Conservation (phyloP, 2,113 vertebrate genomes). For the Gambusia affinis region DNA sequence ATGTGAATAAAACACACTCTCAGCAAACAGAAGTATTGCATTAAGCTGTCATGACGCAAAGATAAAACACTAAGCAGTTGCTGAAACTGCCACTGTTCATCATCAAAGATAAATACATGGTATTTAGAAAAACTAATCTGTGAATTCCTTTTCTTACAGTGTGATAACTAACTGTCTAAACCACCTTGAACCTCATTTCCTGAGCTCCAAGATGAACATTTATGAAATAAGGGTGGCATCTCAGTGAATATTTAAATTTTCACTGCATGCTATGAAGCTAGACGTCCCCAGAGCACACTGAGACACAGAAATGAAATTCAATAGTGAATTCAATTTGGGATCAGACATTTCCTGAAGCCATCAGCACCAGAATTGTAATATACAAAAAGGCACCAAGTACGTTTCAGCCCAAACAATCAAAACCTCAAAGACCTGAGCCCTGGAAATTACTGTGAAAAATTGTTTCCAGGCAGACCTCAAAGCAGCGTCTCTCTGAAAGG, state of each 20-base stretch:
- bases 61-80: too few relatives aligned
- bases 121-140: neutral
- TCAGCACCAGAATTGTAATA: slow-evolving; percentile 43
- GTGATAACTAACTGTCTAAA: neutral
- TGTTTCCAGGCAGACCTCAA: slow-evolving; percentile 50
- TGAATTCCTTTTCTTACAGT: neutral
- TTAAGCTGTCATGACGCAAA: neutral
- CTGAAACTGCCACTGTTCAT: neutral
- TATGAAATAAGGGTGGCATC: slow-evolving; percentile 47
- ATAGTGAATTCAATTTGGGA: slow-evolving; percentile 57
- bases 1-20: neutral
- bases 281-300: slow-evolving; percentile 37
- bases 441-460: slow-evolving; percentile 34
- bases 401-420: slow-evolving; percentile 54
- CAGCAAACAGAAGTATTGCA: neutral
- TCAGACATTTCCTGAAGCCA: slow-evolving; percentile 60
- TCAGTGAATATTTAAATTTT: slow-evolving; percentile 35
- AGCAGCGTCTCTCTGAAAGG: slow-evolving; percentile 42
- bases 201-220: slow-evolving; percentile 2
- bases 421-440: slow-evolving; percentile 63
- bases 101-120: neutral
- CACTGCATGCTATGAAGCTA: slow-evolving; percentile 34
- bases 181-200: slow-evolving; percentile 21
- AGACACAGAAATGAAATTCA: slow-evolving; percentile 57
- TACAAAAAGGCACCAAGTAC: slow-evolving; percentile 45